Base-by-base conservation (phyloP, 2,888 invertebrate species). In the Galerucella pusilla region DNA sequence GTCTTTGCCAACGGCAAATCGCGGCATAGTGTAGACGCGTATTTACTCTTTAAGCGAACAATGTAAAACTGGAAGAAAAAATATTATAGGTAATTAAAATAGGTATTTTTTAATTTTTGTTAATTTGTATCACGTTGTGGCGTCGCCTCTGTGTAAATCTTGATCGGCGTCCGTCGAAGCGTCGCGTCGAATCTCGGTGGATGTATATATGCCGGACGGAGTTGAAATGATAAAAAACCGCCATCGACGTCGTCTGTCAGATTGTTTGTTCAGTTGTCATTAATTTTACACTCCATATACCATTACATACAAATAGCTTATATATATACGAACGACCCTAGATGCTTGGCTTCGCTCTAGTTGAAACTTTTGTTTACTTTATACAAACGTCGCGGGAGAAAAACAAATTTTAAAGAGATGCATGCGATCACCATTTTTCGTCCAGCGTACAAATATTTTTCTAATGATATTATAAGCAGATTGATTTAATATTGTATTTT, bases 191-290 rank as follows among this genome's bases (percentile, higher is more conserved):
- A 67, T 67, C 42, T 67, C 67, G 12, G 57, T 57, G 20, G 20
- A 59, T 69, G n/a, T n/a, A n/a, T n/a, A 12, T 63, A 45, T 20
- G 52, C 65, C 14, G 64, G 59, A 54, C 65, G 63, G 52, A 63
- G 42, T 35, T 79, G 80, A 82, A 82, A 81, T 83, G 83, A 81
- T 82, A 82, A 82, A 71, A 71, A 71, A 82, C 80, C 78, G 60
- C 70, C 70, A 68, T 60, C 74, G 64, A 54, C 64, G 70, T 67
- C 69, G 78, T 79, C 78, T 78, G 85, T 83, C 84, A 84, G 84
- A 83, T 85, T 85, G 85, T 85, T 85, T 85, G 85, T 84, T 83
- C 83, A 83, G 83, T 84, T 84, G 85, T 84, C 85, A 83, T 85
- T 85, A 85, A 85, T 85, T 85, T 85, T 81, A 80, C 81, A 79